Base-by-base conservation (phyloP, 2,797 vertebrate species). In the Pseudochaenichthys georgianus region DNA sequence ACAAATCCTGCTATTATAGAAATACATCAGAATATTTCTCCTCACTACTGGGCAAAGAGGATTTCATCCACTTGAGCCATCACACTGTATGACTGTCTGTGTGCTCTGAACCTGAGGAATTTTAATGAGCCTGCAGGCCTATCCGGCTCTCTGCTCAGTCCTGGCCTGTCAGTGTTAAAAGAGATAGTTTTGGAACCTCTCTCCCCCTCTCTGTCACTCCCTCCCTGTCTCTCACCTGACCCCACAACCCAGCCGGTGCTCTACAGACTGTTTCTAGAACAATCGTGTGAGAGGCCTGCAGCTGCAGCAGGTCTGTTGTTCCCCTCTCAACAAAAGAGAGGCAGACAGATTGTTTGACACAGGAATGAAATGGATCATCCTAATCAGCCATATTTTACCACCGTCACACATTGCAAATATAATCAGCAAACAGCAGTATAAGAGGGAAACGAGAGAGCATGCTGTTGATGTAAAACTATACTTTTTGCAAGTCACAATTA, bases 211-310 rank as follows among this genome's bases (percentile, higher is more conserved):
- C 45, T 47, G 0, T 60, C 57, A n/a, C 64, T 62, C 42, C 31
- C 68, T 28, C 23, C 23, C 23, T 66, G 57, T 62, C 70, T 63
- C 84, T 88, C 87, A 86, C 88, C 89, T 91, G 89, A 91, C 87
- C 85, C 77, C 85, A 66, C 76, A 85, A 67, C 70, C 83, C 77
- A 77, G 77, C 87, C 59, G 65, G 65, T 77, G 74, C 77, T 65
- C 80, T 74, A 80, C 82, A 88, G 78, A 86, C 78, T 17, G 69
- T 79, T 93, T 93, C 92, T 78, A 90, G 93, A 94, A 93, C 75
- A 82, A 75, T 91, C 91, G n/a, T 75, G 75, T 48, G 89, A 74
- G 88, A 91, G 90, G 89, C 91, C 84, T 21, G 54, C 89, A 79
- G 89, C 89, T 80, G 84, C 76, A 66, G 87, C 76, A 62, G 70